Percentiles rank a stretch among this genome's conserved stretches.
Evolutionary conservation across 2,797 vertebrate genomes (phyloP).

Genomic region (Chloroceryle inda): DNA sequence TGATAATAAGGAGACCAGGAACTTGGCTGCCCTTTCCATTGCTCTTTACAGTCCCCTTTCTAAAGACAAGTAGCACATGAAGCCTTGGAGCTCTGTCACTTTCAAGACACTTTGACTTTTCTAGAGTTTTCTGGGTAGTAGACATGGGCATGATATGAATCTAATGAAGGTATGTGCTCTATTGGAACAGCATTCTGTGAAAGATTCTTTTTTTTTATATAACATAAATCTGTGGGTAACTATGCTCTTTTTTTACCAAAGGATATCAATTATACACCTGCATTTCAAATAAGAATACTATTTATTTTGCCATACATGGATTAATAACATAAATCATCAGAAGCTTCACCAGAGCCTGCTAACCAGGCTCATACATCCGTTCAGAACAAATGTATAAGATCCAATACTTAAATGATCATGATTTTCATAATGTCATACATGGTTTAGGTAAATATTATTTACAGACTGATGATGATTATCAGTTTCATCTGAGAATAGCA

Average conservation of each 20-base stretch:
- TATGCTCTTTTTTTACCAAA: not conserved
- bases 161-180: not conserved
- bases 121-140: not conserved
- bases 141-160: not conserved
- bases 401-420: rapidly evolving
- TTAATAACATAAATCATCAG: not conserved
- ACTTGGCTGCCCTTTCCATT: not conserved
- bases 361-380: not conserved
- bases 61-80: not conserved
- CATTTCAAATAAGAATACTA: not conserved
- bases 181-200: not conserved
- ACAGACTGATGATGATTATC: not conserved
- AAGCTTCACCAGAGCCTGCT: not conserved
- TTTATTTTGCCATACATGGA: not conserved
- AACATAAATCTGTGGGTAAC: not conserved
- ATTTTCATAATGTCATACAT: not conserved
- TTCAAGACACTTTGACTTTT: not conserved
- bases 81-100: not conserved
- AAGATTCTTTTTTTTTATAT: not conserved
- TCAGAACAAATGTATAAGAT: not conserved
- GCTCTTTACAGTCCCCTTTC: not conserved
- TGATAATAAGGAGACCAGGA: not conserved
- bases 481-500: not conserved
- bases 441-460: not conserved
- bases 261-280: not conserved